Conservation (phyloP, 2,888 invertebrate genomes). For the Acronicta alni region DNA sequence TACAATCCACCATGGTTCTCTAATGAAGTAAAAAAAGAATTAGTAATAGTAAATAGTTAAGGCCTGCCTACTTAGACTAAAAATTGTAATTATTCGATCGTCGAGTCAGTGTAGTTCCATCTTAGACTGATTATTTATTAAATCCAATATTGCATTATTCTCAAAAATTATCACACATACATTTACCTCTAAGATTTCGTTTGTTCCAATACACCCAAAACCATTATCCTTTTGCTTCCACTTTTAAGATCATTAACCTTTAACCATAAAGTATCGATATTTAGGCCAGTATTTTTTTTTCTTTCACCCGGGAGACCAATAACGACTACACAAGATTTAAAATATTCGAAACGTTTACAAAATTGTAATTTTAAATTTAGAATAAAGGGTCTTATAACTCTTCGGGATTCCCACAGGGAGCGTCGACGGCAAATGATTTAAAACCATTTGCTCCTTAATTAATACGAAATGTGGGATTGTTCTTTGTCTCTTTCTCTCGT, state of each 20-base stretch:
- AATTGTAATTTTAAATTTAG: constrained; percentile 89
- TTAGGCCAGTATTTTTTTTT: constrained; percentile 57
- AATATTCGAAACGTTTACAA: constrained; percentile 84
- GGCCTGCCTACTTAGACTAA: no score
- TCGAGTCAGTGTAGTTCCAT: no score
- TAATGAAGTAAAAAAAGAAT: no score
- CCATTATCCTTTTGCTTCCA: constrained; percentile 2
- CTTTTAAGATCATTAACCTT: constrained; percentile 24
- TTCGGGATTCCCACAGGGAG: constrained; percentile 87
- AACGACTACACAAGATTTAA: constrained; percentile 72
- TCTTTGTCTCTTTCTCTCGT: constrained; percentile 70
- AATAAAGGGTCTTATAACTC: constrained; percentile 88
- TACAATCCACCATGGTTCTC: no score
- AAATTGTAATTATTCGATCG: no score
- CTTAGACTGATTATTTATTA: no score
- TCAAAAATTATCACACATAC: background rate
- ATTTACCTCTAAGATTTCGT: background rate
- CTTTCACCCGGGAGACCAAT: constrained; percentile 75
- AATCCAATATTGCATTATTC: no score
- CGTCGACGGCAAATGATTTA: constrained; percentile 88
- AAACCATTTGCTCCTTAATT: constrained; percentile 84
- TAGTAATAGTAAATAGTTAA: no score
- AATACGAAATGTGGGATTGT: constrained; percentile 74
- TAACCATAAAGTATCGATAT: constrained; percentile 50
- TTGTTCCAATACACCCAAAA: constrained; percentile 3